phyloP scores from a whole-genome alignment of 2,113 vertebrate species.

The Odobenus rosmarus region DNA sequence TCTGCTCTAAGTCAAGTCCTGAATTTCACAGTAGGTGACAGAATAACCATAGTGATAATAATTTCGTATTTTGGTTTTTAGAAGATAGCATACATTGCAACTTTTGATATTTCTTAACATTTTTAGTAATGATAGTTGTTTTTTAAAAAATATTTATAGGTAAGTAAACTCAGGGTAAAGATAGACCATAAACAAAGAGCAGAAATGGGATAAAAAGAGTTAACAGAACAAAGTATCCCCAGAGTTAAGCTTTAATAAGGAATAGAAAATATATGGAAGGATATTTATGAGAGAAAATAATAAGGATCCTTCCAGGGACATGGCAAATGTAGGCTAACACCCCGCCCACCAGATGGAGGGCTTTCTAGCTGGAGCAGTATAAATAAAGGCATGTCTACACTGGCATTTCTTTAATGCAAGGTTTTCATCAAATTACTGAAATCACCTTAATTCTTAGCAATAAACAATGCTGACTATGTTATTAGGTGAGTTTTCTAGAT shows the following conservation, averaged over 20 bases:
- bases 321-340: fast-evolving
- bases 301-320: neutral
- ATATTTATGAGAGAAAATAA: neutral
- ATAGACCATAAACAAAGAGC: neutral
- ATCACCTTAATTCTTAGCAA: neutral
- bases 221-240: neutral
- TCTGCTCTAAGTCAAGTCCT: neutral
- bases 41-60: fast-evolving
- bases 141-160: neutral
- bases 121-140: neutral
- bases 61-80: neutral
- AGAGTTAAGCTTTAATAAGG: neutral
- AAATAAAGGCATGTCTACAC: fast-evolving
- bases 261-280: neutral
- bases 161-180: neutral
- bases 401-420: neutral
- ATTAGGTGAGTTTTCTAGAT: neutral
- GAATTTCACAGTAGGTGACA: fast-evolving
- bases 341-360: neutral
- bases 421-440: neutral
- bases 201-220: neutral
- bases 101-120: neutral
- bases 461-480: neutral
- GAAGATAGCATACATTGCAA: neutral
- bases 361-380: neutral